Evolutionary conservation across 2,113 vertebrate species (phyloP), one percentile per base, ranked within the genome.

Genomic region (Callochromis pleurospilus): DNA sequence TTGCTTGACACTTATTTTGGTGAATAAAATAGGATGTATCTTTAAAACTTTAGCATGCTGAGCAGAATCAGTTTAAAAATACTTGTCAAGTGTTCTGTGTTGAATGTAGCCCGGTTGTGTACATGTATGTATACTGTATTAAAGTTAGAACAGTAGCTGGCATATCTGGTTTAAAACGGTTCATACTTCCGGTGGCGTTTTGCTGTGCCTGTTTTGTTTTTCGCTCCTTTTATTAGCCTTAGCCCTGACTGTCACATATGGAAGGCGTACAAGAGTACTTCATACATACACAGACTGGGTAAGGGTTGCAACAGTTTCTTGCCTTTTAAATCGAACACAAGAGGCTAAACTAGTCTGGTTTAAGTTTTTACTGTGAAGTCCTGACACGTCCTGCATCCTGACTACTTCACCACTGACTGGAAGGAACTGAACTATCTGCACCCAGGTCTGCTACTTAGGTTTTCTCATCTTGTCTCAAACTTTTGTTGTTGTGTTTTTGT

Each of bases 41-140:
- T 13, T 51, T n/a, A 31, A 31, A 31, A 31, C 9, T 31, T 51
- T 13, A 29, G n/a, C 29, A 21, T 62, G 31, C 29, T 40, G 31
- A 56, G 11, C 31, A 14, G 47, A 14, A 60, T 38, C 12, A 15
- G 83, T 62, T 14, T 62, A 21, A 53, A 38, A 80, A 38, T 36
- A 10, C 51, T 77, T 77, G 4, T 81, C 54, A 19, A 73, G 29
- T 29, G 13, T 62, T 77, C 7, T 40, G 86, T 90, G 79, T 77
- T 90, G 85, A 90, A 15, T 83, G 89, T 62, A 33, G 86, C 88
- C 85, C 87, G 77, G 87, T 85, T 60, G 81, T 81, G 79, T 55
- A 49, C 80, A 84, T 90, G 80, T 86, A 54, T 84, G 86, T 91
- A 89, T 86, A 87, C 86, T 88, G 83, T 91, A 88, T 79, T 81